A percentile compares a stretch with the other conserved stretches of the same genome.
These are phyloP conservation scores for Tetanocera ferruginea DNA, from an alignment of 2,888 invertebrate genomes.

Conservation along the genomic window DNA sequence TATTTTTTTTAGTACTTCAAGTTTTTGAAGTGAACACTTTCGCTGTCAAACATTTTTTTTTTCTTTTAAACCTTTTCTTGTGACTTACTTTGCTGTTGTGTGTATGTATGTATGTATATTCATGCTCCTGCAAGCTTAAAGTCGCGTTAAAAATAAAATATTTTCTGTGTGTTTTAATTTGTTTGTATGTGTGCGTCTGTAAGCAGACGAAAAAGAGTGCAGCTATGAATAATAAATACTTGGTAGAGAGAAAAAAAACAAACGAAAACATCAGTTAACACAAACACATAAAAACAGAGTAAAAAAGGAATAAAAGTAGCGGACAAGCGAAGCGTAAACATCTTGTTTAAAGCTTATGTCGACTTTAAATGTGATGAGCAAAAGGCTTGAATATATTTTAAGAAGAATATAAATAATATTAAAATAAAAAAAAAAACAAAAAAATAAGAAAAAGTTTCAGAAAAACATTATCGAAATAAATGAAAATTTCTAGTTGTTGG, in stretches of 20 bases:
- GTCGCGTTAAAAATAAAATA: background rate
- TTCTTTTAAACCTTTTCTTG: conserved; percentile 1
- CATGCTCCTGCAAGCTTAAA: background rate
- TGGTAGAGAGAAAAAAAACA: background rate
- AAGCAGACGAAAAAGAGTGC: background rate
- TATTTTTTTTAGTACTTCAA: background rate
- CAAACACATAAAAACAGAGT: background rate
- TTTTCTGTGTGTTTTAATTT: background rate
- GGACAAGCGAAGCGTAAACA: background rate
- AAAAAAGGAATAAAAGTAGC: background rate
- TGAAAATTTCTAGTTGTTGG: no score
- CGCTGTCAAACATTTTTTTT: conserved; percentile 21
- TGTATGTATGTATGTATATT: background rate
- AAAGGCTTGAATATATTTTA: background rate
- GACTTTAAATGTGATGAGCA: background rate
- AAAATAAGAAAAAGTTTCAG: no score
- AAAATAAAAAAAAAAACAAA: background rate
- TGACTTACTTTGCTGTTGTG: background rate
- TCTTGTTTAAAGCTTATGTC: background rate
- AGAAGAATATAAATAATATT: background rate
- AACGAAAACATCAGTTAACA: background rate
- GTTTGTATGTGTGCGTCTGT: background rate
- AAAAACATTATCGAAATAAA: no score
- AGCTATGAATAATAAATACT: conserved; percentile 11
- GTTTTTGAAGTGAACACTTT: conserved; percentile 37